A percentile compares a stretch with the other conserved stretches of the same genome.
These are phyloP conservation scores for Dicrurus megarhynchus DNA, from an alignment of 2,113 vertebrate genomes.

Conservation along the genomic window DNA sequence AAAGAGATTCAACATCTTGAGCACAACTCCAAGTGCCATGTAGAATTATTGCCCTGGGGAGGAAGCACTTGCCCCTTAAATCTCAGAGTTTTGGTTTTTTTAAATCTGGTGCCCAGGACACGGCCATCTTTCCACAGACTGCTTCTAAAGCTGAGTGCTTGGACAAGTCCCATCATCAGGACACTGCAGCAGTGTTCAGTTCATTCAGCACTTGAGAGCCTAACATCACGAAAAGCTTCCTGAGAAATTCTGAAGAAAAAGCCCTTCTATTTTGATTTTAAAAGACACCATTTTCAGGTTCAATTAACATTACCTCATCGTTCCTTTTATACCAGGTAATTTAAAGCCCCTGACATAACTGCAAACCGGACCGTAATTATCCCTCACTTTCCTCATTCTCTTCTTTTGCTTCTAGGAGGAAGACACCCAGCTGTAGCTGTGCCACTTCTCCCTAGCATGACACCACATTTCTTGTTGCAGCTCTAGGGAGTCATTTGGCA, in stretches of 20 bases:
- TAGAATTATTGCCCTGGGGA: not conserved
- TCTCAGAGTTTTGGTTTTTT: too few relatives aligned
- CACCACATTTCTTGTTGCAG: not conserved
- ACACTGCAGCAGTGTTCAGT: not conserved
- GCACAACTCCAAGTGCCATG: not conserved
- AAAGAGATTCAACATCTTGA: not conserved
- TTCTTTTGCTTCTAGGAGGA: not conserved
- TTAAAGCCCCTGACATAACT: not conserved
- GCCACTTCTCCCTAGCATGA: not conserved
- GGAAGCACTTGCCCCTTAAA: not conserved
- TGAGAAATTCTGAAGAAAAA: not conserved
- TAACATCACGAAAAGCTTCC: not conserved
- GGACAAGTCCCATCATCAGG: not conserved
- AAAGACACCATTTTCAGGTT: not conserved
- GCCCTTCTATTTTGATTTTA: not conserved
- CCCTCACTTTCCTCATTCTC: not conserved
- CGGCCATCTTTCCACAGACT: rapidly evolving
- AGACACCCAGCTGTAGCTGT: not conserved
- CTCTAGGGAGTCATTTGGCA: not conserved
- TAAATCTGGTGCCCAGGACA: not conserved
- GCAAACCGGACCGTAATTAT: not conserved
- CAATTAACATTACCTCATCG: not conserved
- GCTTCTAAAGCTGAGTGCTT: not conserved
- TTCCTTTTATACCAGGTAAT: not conserved
- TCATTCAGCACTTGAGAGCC: not conserved